Conservation (phyloP, 2,888 invertebrate species). For the Sphinx pinastri region DNA sequence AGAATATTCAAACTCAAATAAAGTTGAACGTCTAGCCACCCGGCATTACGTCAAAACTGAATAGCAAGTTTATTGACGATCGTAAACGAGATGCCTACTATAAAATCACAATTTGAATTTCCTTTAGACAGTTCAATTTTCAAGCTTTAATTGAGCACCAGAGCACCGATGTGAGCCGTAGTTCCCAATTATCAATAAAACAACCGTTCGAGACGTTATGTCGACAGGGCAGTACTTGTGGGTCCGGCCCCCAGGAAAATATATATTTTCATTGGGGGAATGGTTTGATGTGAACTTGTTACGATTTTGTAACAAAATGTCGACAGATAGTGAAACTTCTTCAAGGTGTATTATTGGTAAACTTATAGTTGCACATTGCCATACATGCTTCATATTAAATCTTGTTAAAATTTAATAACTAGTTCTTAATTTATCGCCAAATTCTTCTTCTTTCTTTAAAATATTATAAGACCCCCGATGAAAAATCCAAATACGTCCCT, state of each 20-base stretch:
- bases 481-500: slow-evolving; percentile 4
- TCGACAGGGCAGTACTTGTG: slow-evolving; percentile 35
- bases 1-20: slow-evolving; percentile 18
- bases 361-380: too few species aligned
- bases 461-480: neutral
- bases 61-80: slow-evolving; percentile 50
- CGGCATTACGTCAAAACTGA: slow-evolving; percentile 18
- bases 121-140: slow-evolving; percentile 64
- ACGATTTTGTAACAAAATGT: too few species aligned
- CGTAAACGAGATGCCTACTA: slow-evolving; percentile 56
- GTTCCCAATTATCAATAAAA: slow-evolving; percentile 60
- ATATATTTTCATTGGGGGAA: neutral
- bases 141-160: slow-evolving; percentile 66
- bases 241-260: neutral
- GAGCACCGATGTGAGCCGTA: slow-evolving; percentile 54
- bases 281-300: too few species aligned
- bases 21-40: neutral
- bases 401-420: too few species aligned
- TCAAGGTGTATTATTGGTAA: too few species aligned
- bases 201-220: slow-evolving; percentile 53
- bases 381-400: too few species aligned
- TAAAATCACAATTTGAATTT: slow-evolving; percentile 61
- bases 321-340: too few species aligned
- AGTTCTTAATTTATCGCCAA: too few species aligned
- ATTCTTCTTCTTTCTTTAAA: too few species aligned